phyloP scores from a whole-genome alignment of 2,888 invertebrate genomes.

The Apamea monoglypha region DNA sequence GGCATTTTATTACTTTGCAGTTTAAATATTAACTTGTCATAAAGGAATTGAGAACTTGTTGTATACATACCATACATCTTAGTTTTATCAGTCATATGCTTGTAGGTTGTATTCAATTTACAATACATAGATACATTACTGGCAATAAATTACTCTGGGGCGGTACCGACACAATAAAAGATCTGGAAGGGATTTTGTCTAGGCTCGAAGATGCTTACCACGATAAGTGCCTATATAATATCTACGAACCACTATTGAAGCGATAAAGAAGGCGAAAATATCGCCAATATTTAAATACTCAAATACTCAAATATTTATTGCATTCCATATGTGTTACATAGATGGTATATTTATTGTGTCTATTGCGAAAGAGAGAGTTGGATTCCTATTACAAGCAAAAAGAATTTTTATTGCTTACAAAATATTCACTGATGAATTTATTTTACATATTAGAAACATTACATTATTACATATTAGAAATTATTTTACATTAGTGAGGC shows the following conservation, averaged over 20 bases:
- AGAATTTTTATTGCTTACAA: background rate
- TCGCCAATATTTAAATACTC: no score
- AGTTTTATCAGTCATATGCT: background rate
- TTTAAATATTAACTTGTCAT: slow-evolving; percentile 5
- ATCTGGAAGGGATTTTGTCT: no score
- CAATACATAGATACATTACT: slow-evolving; percentile 9
- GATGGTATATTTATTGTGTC: slow-evolving; percentile 26
- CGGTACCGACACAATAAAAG: slow-evolving; percentile 11
- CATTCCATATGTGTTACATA: no score
- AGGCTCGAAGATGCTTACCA: slow-evolving; percentile 30
- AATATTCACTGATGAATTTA: background rate
- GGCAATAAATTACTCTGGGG: slow-evolving; percentile 6
- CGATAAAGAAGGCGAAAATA: slow-evolving; percentile 24
- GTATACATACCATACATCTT: background rate
- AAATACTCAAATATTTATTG: no score
- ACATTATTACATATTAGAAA: no score
- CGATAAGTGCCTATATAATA: slow-evolving; percentile 29
- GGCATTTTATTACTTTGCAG: background rate
- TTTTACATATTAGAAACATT: no score
- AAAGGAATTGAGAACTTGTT: background rate
- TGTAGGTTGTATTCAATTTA: slow-evolving; percentile 14
- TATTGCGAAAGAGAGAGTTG: background rate
- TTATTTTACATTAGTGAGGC: background rate
- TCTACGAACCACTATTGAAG: slow-evolving; percentile 10
- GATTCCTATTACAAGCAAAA: slow-evolving; percentile 7